Conservation (phyloP, 1,140 invertebrate genomes). For the Diuraphis noxia region DNA sequence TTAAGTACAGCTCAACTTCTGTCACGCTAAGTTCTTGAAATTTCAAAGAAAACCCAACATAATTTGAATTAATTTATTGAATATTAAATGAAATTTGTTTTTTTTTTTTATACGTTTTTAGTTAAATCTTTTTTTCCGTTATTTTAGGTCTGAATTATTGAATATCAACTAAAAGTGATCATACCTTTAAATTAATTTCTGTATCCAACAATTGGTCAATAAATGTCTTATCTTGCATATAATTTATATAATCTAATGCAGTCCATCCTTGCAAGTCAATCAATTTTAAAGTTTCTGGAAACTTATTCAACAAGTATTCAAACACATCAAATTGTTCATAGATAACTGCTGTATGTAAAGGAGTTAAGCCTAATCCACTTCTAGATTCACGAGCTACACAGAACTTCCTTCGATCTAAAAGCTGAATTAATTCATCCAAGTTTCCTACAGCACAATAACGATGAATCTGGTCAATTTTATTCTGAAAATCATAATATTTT, state of each 20-base stretch:
- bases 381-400: conserved; percentile 80
- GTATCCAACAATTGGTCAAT: conserved; percentile 65
- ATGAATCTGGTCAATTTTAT: conserved; percentile 87
- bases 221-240: conserved; percentile 82
- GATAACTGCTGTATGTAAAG: conserved; percentile 88
- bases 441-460: conserved; percentile 82
- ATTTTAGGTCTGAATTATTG: background rate
- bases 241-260: conserved; percentile 87
- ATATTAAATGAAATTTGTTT: background rate
- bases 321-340: conserved; percentile 66
- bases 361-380: conserved; percentile 83
- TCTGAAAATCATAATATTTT: conserved; percentile 63
- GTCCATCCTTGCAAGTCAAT: conserved; percentile 81
- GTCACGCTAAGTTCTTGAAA: background rate
- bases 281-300: conserved; percentile 79
- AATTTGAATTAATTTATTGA: background rate
- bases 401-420: conserved; percentile 87
- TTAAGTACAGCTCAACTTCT: background rate
- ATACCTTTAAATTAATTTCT: background rate
- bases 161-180: background rate
- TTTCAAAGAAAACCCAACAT: background rate
- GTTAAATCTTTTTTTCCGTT: background rate
- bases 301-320: conserved; percentile 64
- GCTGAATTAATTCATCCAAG: conserved; percentile 78
- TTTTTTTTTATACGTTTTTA: background rate